Percentiles rank a stretch among this genome's conserved stretches.
Conservation (phyloP, 2,888 invertebrate genomes). For the Perdita meconis region DNA sequence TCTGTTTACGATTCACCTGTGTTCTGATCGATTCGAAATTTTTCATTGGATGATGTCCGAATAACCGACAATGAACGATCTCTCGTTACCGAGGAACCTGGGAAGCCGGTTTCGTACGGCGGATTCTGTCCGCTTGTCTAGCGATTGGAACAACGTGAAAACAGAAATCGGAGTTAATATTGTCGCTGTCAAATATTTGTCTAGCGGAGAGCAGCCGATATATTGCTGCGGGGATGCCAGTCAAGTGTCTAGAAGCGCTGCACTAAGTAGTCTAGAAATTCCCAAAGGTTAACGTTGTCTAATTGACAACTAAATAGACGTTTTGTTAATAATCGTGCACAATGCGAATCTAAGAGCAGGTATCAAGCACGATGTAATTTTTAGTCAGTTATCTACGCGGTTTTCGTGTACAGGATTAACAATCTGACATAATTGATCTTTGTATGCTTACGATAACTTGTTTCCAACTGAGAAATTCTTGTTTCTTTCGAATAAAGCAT, state of each 20-base stretch:
- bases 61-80: not conserved
- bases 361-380: no score
- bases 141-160: no score
- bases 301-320: conserved; percentile 28
- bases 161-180: conserved; percentile 20
- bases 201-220: conserved; percentile 14
- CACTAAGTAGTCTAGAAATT: conserved; percentile 13
- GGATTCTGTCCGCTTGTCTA: not conserved
- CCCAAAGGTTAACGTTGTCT: conserved; percentile 15
- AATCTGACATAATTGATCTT: no score
- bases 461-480: no score
- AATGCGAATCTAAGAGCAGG: not conserved
- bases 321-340: conserved; percentile 1
- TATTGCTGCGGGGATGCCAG: conserved; percentile 2
- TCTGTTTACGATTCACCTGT: no score
- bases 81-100: not conserved
- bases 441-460: no score
- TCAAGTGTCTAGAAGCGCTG: conserved; percentile 12
- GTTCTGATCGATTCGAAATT: not conserved
- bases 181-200: conserved; percentile 19
- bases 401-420: no score
- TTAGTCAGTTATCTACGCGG: no score
- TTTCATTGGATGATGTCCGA: not conserved
- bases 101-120: no score
- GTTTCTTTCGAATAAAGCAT: no score